Percentiles rank a stretch among this genome's conserved stretches.
Evolutionary conservation across 2,888 invertebrate genomes (phyloP).

Genomic region (Bugulina stolonifera): DNA sequence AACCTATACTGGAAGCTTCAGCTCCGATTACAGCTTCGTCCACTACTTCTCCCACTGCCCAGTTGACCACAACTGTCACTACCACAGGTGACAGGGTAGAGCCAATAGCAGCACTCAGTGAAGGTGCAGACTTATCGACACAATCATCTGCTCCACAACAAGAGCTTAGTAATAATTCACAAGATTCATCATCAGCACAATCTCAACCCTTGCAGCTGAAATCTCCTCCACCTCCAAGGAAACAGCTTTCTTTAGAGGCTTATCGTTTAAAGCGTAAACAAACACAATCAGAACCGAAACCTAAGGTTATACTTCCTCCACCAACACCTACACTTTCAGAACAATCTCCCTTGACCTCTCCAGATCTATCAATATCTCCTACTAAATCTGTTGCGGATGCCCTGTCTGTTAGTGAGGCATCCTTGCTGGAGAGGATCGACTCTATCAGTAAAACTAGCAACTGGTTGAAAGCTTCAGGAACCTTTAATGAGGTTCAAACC

Average conservation of each 20-base stretch:
- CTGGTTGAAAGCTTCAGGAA: slow-evolving; percentile 16
- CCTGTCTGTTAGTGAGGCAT: not conserved
- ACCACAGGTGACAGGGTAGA: too few relatives aligned
- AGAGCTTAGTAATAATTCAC: too few relatives aligned
- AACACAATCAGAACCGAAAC: not conserved
- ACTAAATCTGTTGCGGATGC: not conserved
- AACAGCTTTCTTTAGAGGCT: slow-evolving; percentile 9
- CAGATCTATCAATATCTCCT: not conserved
- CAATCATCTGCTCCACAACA: not conserved
- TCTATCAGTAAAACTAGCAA: not conserved
- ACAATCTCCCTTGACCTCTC: not conserved
- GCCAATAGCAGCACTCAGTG: not conserved
- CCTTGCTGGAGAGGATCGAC: not conserved
- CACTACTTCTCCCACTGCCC: not conserved
- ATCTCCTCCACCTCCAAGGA: not conserved
- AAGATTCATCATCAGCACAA: not conserved
- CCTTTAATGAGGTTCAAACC: too few relatives aligned
- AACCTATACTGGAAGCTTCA: not conserved
- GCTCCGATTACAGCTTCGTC: not conserved
- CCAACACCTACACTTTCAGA: not conserved
- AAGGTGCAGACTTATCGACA: not conserved
- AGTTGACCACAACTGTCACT: not conserved
- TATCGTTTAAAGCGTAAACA: slow-evolving; percentile 9
- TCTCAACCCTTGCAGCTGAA: not conserved
- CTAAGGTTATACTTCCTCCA: not conserved